phyloP scores from a whole-genome alignment of 2,113 vertebrate genomes.

The Saccopteryx bilineata region DNA sequence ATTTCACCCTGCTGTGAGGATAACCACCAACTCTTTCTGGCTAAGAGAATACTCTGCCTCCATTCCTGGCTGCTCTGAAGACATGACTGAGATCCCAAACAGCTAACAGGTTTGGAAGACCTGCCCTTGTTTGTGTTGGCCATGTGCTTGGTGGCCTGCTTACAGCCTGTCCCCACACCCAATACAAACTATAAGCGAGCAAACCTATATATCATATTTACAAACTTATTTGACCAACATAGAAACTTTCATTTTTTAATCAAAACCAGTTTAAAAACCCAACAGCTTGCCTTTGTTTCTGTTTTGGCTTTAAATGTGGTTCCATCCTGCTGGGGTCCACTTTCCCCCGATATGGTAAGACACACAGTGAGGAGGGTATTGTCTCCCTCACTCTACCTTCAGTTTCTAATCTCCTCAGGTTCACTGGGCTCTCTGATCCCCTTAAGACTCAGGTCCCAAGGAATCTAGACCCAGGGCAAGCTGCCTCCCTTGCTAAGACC shows the following conservation, averaged over 20 bases:
- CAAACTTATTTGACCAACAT: no score
- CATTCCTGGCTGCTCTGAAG: conserved; percentile 54
- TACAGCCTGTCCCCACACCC: no score
- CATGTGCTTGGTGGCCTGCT: conserved; percentile 51
- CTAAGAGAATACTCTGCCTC: background rate
- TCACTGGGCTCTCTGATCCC: background rate
- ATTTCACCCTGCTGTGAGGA: background rate
- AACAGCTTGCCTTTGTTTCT: background rate
- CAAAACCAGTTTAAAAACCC: background rate
- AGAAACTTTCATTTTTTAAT: conserved; percentile 63
- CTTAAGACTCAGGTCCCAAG: background rate
- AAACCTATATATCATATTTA: no score
- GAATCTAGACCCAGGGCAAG: background rate
- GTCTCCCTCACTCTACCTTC: background rate
- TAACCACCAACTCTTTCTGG: background rate
- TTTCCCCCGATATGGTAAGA: background rate
- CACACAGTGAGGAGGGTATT: background rate
- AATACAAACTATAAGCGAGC: no score
- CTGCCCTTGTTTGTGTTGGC: conserved; percentile 9
- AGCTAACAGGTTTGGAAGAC: conserved; percentile 54
- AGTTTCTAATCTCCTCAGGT: background rate
- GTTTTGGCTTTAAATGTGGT: background rate
- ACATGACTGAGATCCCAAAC: conserved; percentile 57
- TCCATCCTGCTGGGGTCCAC: background rate
- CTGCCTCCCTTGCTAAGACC: background rate